Percentiles rank a stretch among this genome's conserved stretches.
These are phyloP conservation scores for Gambelia wislizenii DNA, from an alignment of 2,797 vertebrate genomes.

Conservation along the genomic window DNA sequence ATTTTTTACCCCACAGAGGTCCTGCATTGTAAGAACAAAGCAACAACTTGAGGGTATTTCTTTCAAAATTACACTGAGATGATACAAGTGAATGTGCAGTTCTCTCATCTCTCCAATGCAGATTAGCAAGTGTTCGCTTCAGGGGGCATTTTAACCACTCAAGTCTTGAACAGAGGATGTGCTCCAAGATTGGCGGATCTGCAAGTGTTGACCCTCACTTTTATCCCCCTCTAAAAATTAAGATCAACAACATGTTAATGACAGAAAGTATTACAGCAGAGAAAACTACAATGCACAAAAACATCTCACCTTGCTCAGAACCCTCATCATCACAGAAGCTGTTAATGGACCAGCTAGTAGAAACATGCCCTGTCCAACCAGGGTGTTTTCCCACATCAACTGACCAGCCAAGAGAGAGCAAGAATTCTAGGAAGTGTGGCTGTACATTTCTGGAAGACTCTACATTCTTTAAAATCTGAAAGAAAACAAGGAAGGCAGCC, in stretches of 20 bases:
- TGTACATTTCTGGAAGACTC: constrained; percentile 87
- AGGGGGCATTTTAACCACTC: not conserved
- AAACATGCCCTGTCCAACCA: constrained; percentile 89
- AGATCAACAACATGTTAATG: not conserved
- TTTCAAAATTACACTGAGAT: not conserved
- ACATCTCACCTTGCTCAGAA: constrained; percentile 82
- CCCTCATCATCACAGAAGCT: constrained; percentile 82
- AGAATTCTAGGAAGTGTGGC: constrained; percentile 90
- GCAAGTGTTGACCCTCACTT: not conserved
- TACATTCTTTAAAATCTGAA: constrained; percentile 91
- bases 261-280: not conserved
- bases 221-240: not conserved
- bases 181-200: no score
- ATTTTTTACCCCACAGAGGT: no score
- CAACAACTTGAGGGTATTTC: no score
- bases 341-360: constrained; percentile 97
- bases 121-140: not conserved
- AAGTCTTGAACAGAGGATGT: not conserved
- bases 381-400: constrained; percentile 88
- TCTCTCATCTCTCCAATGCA: not conserved
- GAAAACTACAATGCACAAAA: not conserved
- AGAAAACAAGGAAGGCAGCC: constrained; percentile 23
- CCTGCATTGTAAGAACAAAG: not conserved
- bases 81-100: not conserved
- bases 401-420: constrained; percentile 90